Evolutionary conservation across 2,113 vertebrate genomes (phyloP).

Genomic region (Ceratotherium simum): DNA sequence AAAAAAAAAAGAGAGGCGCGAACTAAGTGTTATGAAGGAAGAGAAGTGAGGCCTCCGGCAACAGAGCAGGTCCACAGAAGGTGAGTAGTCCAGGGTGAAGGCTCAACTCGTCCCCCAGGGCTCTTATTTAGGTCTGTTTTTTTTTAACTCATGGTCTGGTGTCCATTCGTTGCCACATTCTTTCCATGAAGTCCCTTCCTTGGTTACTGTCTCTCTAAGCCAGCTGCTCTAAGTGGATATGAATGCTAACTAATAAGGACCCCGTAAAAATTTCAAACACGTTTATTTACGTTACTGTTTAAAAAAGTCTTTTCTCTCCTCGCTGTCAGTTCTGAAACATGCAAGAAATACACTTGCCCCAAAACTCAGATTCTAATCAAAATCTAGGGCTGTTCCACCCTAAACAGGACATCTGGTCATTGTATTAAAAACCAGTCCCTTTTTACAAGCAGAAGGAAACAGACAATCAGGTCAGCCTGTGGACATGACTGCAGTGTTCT

Average conservation of each 20-base stretch:
- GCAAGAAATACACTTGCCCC: constrained; percentile 27
- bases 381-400: constrained; percentile 50
- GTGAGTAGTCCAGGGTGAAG: not conserved
- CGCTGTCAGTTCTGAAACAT: constrained; percentile 22
- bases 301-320: not conserved
- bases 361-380: constrained; percentile 71
- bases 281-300: constrained; percentile 36
- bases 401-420: constrained; percentile 71
- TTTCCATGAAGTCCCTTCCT: not conserved
- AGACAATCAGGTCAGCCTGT: not conserved
- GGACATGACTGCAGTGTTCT: not conserved
- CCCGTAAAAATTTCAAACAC: not conserved
- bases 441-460: constrained; percentile 34
- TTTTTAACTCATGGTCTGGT: not conserved
- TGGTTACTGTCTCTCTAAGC: not conserved
- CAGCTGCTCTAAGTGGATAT: not conserved
- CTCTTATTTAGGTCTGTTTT: not conserved
- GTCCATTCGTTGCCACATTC: not conserved
- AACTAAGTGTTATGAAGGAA: not conserved
- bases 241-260: constrained; percentile 19
- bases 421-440: constrained; percentile 30
- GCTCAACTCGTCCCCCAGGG: not conserved
- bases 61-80: not conserved
- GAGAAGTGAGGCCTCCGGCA: not conserved
- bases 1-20: not conserved